Base-by-base conservation (phyloP, 2,797 vertebrate genomes). In the Pempheris klunzingeri region DNA sequence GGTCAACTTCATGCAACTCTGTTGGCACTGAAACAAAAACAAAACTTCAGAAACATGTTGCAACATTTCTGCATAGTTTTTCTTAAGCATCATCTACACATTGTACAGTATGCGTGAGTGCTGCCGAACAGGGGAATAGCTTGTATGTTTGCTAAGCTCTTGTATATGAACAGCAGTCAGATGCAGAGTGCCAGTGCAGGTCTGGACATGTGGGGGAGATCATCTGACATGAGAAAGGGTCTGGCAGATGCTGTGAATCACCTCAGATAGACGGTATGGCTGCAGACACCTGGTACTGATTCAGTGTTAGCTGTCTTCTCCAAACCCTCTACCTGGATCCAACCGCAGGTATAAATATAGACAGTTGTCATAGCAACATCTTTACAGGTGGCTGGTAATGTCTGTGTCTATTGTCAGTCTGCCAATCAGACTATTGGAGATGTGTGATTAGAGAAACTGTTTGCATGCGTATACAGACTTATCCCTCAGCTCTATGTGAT, bases 301-400 rank as follows among this genome's bases (percentile, higher is more conserved):
- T 61, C 44, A 57, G n/a, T 14, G 63, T 54, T 39, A 41, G 15
- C 43, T 17, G 43, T 62, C 39, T 54, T 50, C 53, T 58, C 36
- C 9, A 70, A 65, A 65, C 39, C 3, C 62, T 34, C 43, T 7
- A 38, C 15, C 49, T 61, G 38, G 18, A 67, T 66, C 7, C 44
- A 58, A 43, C 64, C 41, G 4, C 32, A 54, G 62, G 68, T 55
- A 77, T 79, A 84, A 83, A 83, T 81, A 87, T 77, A 74, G 79
- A 74, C 59, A 0, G 82, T 77, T 62, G 73, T 58, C 81, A 80
- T 80, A n/a, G 84, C 49, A 87, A 88, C 77, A 6, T 43, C 69
- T 63, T 32, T 54, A 77, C 26, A 58, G 69, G 26, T 61, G 63
- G 17, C 69, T 44, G 59, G 34, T 28, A 41, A 11, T 32, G 38